A percentile compares a stretch with the other conserved stretches of the same genome.
phyloP scores from a whole-genome alignment of 2,113 vertebrate species.

The Ondatra zibethicus region DNA sequence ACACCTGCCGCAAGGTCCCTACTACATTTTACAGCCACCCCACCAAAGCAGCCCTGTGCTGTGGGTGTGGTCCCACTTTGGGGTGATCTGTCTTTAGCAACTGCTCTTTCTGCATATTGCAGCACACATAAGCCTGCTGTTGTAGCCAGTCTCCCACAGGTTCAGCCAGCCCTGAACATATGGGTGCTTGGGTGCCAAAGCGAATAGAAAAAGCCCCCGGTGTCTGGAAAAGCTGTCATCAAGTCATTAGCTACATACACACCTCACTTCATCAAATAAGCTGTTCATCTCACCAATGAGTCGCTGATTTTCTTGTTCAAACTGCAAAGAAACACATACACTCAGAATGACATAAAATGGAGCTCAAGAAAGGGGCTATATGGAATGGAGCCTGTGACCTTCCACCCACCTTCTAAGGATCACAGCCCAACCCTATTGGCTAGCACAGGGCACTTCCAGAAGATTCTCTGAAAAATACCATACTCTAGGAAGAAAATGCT shows the following conservation, averaged over 20 bases:
- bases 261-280: slow-evolving; percentile 98
- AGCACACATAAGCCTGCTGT: background rate
- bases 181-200: background rate
- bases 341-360: background rate
- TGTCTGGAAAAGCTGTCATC: rapidly evolving
- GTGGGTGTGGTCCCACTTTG: rapidly evolving
- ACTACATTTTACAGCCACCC: too few species aligned
- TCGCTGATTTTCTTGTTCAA: slow-evolving; percentile 98
- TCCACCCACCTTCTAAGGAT: too few species aligned
- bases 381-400: background rate
- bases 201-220: background rate
- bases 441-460: background rate
- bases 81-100: background rate
- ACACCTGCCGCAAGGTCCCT: rapidly evolving
- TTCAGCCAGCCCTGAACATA: too few species aligned
- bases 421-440: rapidly evolving
- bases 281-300: slow-evolving; percentile 97
- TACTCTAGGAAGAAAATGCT: background rate
- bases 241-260: slow-evolving; percentile 80
- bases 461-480: background rate
- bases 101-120: background rate
- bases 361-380: background rate
- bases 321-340: slow-evolving; percentile 85
- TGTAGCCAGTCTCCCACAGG: background rate
- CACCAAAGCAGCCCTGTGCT: background rate